These are phyloP conservation scores for Chymomyza caudatula DNA, from an alignment of 2,888 invertebrate genomes.

Conservation along the genomic window DNA sequence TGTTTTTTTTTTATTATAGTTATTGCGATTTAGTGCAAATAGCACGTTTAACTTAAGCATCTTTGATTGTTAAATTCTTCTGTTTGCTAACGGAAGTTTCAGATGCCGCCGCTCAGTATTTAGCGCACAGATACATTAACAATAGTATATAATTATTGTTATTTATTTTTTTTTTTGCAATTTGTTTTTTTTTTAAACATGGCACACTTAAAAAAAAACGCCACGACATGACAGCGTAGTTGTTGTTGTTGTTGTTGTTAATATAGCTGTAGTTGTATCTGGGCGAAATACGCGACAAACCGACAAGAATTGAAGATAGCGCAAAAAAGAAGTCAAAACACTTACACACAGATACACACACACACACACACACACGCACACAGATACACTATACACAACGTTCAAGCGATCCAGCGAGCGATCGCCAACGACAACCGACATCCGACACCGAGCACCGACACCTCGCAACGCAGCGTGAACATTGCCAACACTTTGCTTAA, in stretches of 20 bases:
- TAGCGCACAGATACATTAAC: not conserved
- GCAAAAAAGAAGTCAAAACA: slow-evolving; percentile 9
- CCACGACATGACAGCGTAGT: slow-evolving; percentile 23
- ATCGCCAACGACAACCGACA: slow-evolving; percentile 21
- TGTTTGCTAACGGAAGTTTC: not conserved
- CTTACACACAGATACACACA: not conserved
- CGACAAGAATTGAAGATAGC: slow-evolving; percentile 29
- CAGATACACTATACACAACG: slow-evolving; percentile 20
- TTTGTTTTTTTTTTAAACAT: not conserved
- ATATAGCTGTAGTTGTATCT: slow-evolving; percentile 23
- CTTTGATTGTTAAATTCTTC: not conserved
- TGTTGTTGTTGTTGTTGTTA: slow-evolving; percentile 22
- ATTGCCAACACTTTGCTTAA: slow-evolving; percentile 68
- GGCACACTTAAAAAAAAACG: slow-evolving; percentile 18
- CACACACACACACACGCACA: slow-evolving; percentile 4
- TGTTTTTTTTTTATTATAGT: not conserved
- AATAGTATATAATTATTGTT: not conserved
- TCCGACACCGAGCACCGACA: slow-evolving; percentile 13
- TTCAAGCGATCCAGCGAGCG: slow-evolving; percentile 3
- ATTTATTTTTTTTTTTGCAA: not conserved
- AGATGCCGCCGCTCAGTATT: not conserved
- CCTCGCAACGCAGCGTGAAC: slow-evolving; percentile 51
- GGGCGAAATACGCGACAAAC: slow-evolving; percentile 21
- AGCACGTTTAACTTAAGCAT: not conserved
- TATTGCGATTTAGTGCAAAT: not conserved